Base-by-base conservation (phyloP, 2,113 vertebrate genomes). In the Tychaedon coryphoeus region DNA sequence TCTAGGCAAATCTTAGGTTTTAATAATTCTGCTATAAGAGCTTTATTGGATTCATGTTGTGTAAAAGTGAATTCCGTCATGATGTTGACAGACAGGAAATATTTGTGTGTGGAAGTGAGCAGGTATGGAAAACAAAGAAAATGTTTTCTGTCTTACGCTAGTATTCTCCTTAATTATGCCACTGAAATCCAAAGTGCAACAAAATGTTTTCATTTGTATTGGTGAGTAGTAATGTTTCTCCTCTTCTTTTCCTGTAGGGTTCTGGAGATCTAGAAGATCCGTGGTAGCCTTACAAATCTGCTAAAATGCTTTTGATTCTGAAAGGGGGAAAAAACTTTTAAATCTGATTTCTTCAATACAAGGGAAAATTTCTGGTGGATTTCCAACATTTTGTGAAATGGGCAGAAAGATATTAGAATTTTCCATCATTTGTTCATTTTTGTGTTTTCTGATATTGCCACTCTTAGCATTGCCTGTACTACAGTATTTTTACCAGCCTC, bases 181-280 rank as follows among this genome's bases (percentile, higher is more conserved):
- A 31, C 96, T 97, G 84, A 92, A 97, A 95, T 96, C 97, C 97
- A 97, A 29, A 93, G 93, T 96, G 92, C 72, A 89, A 33, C 76
- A 93, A 67, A 95, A 95, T 96, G 93, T 82, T 90, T 92, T 90
- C 23, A 13, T 95, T 80, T 95, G 67, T 93, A 4, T 93, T 96
- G 96, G 97, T 96, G 92, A 98, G 96, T 97, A 98, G 96, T 97
- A 98, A 98, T 97, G 60, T 95, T 98, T 98, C 97, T 97, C 97
- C 97, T 98, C 97, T 98, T 98, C 97, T 98, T 97, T 98, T 96
- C 98, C 98, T 98, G 97, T 98, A 99, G 99, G 99, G 97, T 94
- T 98, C 98, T 98, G 98, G 98, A 91, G 99, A 99, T 97, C 97
- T 99, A 97, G 99, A 99, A 98, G 99, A 99, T 98, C 98, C 99